Base-by-base conservation (phyloP, 2,113 vertebrate species). In the Dolichotis patagonum region DNA sequence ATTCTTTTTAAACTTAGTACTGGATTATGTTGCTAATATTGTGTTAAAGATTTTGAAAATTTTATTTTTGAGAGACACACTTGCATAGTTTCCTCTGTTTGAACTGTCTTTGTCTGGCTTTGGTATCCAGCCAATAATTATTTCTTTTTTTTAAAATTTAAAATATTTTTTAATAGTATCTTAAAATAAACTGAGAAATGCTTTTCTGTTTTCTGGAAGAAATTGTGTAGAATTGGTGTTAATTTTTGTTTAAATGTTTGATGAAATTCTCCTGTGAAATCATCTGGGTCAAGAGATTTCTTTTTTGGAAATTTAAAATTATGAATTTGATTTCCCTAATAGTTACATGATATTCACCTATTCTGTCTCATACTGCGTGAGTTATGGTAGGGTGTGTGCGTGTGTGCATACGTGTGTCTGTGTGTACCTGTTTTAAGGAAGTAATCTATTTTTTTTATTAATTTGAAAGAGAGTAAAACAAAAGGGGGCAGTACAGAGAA, bases 171-270 rank as follows among this genome's bases (percentile, higher is more conserved):
- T 54, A 54, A 54, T 54, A 43, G 14, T 69, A 63, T 94, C 35
- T 75, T 75, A 52, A 83, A 89, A 62, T 75, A 46, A 94, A 43
- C 41, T 71, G 54, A n/a, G 17, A 69, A 38, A 0, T 56, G 49
- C 26, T 65, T 56, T 77, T 58, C 16, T 30, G 2, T 84, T 63
- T 77, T 85, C 56, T 84, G 56, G 28, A 84, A 90, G 67, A 77
- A 83, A 84, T 7, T 65, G 3, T 56, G 6, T 43, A 65, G 28
- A 90, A 56, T 38, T 75, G 16, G 56, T 90, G 24, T 52, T 73
- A 88, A 85, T 85, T 77, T 22, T 82, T 43, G n/a, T 77, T 86
- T 62, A 63, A 62, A 52, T 90, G 28, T 54, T 94, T 94, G 28
- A 32, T 89, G 38, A 77, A 90, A 65, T 84, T 94, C 5, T 94